phyloP scores from a whole-genome alignment of 2,888 invertebrate species.

The Hesperia comma region DNA sequence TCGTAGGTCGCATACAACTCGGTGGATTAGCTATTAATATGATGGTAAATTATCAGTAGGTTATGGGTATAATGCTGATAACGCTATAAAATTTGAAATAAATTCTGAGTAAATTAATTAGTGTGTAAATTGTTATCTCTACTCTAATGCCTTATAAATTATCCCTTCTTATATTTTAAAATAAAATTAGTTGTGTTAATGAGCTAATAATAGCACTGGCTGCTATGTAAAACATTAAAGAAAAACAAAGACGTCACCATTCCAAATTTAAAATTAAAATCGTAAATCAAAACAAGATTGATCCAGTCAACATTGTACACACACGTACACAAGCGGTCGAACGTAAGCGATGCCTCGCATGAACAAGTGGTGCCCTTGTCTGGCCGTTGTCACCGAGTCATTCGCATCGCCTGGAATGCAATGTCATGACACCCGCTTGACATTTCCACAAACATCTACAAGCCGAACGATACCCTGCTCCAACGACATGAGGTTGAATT shows the following conservation, averaged over 20 bases:
- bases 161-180: no score
- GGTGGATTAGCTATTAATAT: no score
- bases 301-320: constrained; percentile 35
- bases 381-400: constrained; percentile 81
- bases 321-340: constrained; percentile 28
- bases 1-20: no score
- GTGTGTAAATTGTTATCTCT: no score
- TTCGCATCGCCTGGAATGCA: constrained; percentile 79
- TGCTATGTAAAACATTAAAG: not conserved
- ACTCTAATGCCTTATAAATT: no score
- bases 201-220: not conserved
- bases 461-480: constrained; percentile 44
- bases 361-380: constrained; percentile 77
- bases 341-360: constrained; percentile 58
- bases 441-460: constrained; percentile 48
- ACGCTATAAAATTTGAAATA: no score
- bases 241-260: not conserved
- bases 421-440: constrained; percentile 71
- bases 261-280: constrained; percentile 28
- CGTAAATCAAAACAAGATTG: constrained; percentile 35
- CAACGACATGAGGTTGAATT: constrained; percentile 35
- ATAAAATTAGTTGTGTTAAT: no score
- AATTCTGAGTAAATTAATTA: no score
- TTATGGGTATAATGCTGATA: no score
- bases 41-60: no score